Percentiles rank a stretch among this genome's conserved stretches.
phyloP scores from a whole-genome alignment of 2,888 invertebrate species.

The Parnassius mnemosyne region DNA sequence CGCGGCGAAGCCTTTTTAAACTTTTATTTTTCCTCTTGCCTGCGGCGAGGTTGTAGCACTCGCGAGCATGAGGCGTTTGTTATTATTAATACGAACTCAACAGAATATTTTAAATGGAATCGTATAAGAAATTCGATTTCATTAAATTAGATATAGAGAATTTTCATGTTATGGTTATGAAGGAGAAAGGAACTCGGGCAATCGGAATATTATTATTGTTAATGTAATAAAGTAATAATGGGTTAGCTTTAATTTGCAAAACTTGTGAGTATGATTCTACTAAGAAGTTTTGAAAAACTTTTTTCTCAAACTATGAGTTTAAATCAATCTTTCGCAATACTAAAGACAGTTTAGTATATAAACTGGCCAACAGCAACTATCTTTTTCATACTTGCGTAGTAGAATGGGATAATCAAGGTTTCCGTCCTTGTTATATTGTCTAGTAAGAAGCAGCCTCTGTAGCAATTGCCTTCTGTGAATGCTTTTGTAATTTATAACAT shows the following conservation, averaged over 20 bases:
- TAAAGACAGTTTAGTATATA: background rate
- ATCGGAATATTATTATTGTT: no score
- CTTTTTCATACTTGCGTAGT: conserved; percentile 2
- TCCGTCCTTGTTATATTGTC: conserved; percentile 3
- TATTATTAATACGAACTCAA: conserved; percentile 18
- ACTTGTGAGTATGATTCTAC: no score
- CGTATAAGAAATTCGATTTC: conserved; percentile 7
- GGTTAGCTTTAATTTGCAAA: no score
- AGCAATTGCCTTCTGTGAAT: background rate
- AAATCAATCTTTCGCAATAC: background rate
- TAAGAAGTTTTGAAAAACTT: no score
- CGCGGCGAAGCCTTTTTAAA: conserved; percentile 70
- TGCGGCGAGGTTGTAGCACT: conserved; percentile 57
- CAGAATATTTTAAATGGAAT: conserved; percentile 19
- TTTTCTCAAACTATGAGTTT: no score
- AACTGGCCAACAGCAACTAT: background rate
- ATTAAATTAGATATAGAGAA: background rate
- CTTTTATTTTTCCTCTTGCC: conserved; percentile 74
- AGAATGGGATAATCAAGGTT: background rate
- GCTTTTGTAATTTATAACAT: background rate
- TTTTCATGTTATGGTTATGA: background rate
- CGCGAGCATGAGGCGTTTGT: conserved; percentile 41
- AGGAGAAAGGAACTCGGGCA: background rate
- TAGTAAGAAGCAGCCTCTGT: conserved; percentile 1
- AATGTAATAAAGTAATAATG: no score